Evolutionary conservation across 2,113 vertebrate species (phyloP).

Genomic region (Clinocottus analis): DNA sequence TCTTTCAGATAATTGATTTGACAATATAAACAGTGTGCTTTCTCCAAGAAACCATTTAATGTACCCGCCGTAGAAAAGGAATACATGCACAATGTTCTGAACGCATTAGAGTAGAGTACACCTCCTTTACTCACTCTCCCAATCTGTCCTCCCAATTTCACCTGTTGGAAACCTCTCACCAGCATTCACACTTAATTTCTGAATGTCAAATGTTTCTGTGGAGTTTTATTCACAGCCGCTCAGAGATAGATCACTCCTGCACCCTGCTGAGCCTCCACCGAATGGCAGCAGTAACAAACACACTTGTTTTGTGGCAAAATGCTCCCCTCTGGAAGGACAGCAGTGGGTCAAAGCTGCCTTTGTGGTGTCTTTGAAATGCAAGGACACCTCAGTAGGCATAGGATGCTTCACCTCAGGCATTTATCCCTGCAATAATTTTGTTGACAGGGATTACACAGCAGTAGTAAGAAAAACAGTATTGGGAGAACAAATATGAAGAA

Average conservation of each 20-base stretch:
- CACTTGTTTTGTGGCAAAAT: constrained; percentile 39
- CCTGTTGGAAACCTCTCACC: not conserved
- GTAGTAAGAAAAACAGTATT: constrained; percentile 15
- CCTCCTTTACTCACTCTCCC: not conserved
- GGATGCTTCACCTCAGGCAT: constrained; percentile 12
- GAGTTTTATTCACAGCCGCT: constrained; percentile 10
- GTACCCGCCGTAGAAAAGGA: constrained; percentile 43
- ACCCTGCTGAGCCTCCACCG: not conserved
- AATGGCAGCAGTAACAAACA: constrained; percentile 16
- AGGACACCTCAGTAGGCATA: constrained; percentile 1
- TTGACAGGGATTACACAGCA: constrained; percentile 18
- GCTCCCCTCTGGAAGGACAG: constrained; percentile 24
- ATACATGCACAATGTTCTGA: constrained; percentile 53
- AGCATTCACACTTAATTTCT: not conserved
- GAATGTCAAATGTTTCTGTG: not conserved
- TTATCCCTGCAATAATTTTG: constrained; percentile 20
- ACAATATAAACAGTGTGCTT: constrained; percentile 50
- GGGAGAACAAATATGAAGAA: not conserved
- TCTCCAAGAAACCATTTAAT: constrained; percentile 64
- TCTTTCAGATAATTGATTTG: constrained; percentile 46
- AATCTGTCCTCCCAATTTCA: constrained; percentile 7
- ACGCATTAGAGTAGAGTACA: constrained; percentile 31
- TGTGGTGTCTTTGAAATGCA: not conserved
- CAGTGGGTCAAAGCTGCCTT: constrained; percentile 18
- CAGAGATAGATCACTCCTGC: constrained; percentile 18